A percentile compares a stretch with the other conserved stretches of the same genome.
These are phyloP conservation scores for Syndactyla subalaris DNA, from an alignment of 2,797 vertebrate genomes.

Conservation along the genomic window DNA sequence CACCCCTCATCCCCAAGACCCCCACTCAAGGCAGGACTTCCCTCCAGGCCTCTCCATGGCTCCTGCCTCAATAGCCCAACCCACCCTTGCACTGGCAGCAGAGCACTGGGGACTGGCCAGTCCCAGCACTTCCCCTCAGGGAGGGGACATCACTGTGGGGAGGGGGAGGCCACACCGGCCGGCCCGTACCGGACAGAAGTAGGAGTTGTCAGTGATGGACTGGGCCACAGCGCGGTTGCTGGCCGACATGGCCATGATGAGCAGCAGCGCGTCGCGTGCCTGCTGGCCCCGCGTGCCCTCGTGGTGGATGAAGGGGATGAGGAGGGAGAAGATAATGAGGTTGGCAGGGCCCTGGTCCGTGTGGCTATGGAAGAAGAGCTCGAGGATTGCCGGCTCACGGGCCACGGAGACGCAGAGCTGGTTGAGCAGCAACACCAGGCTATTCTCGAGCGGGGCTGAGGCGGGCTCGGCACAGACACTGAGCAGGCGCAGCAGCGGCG, in stretches of 20 bases:
- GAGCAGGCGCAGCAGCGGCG: conserved; percentile 88
- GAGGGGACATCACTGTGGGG: background rate
- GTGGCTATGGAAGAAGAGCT: conserved; percentile 88
- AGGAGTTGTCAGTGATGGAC: conserved; percentile 93
- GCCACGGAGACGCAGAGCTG: conserved; percentile 93
- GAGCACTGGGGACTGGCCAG: background rate
- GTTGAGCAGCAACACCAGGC: conserved; percentile 93
- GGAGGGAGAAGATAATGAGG: conserved; percentile 93
- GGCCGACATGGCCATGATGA: conserved; percentile 94
- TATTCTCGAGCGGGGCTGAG: conserved; percentile 84
- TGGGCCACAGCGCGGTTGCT: conserved; percentile 84
- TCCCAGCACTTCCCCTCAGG: background rate
- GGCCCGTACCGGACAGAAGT: conserved; percentile 92
- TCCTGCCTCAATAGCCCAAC: background rate
- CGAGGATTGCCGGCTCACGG: conserved; percentile 87
- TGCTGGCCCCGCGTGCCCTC: conserved; percentile 93
- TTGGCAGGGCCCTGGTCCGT: conserved; percentile 80
- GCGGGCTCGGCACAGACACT: conserved; percentile 79
- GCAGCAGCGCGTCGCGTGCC: conserved; percentile 91
- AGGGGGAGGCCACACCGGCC: accelerated
- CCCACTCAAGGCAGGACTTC: background rate
- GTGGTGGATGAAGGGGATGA: conserved; percentile 95
- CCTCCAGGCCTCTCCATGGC: background rate
- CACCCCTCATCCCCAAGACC: background rate
- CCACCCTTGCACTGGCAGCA: accelerated